A percentile compares a stretch with the other conserved stretches of the same genome.
phyloP scores from a whole-genome alignment of 2,888 invertebrate species.

The Gortyna flavago region DNA sequence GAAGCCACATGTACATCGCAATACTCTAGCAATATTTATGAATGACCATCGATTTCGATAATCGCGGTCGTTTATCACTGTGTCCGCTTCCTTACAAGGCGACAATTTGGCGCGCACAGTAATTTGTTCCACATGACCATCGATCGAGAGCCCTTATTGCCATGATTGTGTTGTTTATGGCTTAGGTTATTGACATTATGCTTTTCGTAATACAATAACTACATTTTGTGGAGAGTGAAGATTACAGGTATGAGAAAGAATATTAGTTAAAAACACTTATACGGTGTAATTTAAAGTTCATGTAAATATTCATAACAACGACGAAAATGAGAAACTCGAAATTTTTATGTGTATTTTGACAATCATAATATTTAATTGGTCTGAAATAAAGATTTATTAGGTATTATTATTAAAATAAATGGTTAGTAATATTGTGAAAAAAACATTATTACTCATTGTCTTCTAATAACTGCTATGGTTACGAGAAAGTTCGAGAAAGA shows the following conservation, averaged over 20 bases:
- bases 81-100: constrained; percentile 36
- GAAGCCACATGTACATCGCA: not conserved
- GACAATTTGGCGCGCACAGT: constrained; percentile 71
- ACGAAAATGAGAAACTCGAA: not conserved
- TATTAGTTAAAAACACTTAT: no score
- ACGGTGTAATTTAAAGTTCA: not conserved
- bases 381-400: no score
- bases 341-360: not conserved
- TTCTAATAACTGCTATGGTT: not conserved
- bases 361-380: no score
- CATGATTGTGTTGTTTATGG: constrained; percentile 64
- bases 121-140: constrained; percentile 67
- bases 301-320: not conserved
- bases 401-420: no score
- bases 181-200: constrained; percentile 53
- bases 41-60: not conserved
- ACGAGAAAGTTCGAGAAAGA: not conserved
- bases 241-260: not conserved
- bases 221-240: not conserved
- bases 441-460: not conserved
- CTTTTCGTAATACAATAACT: constrained; percentile 11
- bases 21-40: not conserved
- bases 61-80: not conserved
- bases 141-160: constrained; percentile 60
- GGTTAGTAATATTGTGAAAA: not conserved